phyloP scores from a whole-genome alignment of 2,797 vertebrate species.

The Megalops cyprinoides region DNA sequence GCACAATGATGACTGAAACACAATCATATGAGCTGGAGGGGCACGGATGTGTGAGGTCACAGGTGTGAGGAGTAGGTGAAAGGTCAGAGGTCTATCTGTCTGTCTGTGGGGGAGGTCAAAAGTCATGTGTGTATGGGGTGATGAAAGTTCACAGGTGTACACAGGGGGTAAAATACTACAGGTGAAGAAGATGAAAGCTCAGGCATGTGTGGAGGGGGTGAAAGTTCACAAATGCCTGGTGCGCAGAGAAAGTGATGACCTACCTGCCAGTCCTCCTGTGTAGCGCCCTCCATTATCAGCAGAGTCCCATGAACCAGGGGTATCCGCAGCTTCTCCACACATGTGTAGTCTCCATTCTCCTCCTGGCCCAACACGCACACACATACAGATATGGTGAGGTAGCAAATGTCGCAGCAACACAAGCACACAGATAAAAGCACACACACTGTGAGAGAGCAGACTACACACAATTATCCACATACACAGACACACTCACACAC shows the following conservation, averaged over 20 bases:
- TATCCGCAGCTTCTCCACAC: slow-evolving; percentile 79
- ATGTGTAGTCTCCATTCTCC: slow-evolving; percentile 86
- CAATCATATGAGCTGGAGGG: too few relatives aligned
- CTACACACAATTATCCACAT: too few relatives aligned
- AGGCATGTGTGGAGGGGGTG: too few relatives aligned
- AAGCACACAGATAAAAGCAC: slow-evolving; percentile 5
- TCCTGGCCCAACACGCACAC: slow-evolving; percentile 68
- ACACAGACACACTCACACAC: background rate
- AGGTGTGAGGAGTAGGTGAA: background rate
- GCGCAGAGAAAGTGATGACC: slow-evolving; percentile 24
- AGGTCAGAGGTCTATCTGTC: background rate
- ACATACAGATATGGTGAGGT: slow-evolving; percentile 29
- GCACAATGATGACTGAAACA: too few relatives aligned
- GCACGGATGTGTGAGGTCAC: too few relatives aligned
- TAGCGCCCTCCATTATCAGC: slow-evolving; percentile 91
- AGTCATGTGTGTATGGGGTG: too few relatives aligned
- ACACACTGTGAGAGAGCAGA: too few relatives aligned
- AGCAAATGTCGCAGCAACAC: slow-evolving; percentile 19
- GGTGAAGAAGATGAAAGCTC: too few relatives aligned
- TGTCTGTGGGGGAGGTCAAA: background rate
- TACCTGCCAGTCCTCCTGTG: slow-evolving; percentile 96
- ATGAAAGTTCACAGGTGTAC: too few relatives aligned
- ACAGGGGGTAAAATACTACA: too few relatives aligned
- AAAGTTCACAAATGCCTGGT: too few relatives aligned
- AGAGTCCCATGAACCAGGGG: slow-evolving; percentile 87